Conservation (phyloP, 2,113 vertebrate species). For the Scomber japonicus region DNA sequence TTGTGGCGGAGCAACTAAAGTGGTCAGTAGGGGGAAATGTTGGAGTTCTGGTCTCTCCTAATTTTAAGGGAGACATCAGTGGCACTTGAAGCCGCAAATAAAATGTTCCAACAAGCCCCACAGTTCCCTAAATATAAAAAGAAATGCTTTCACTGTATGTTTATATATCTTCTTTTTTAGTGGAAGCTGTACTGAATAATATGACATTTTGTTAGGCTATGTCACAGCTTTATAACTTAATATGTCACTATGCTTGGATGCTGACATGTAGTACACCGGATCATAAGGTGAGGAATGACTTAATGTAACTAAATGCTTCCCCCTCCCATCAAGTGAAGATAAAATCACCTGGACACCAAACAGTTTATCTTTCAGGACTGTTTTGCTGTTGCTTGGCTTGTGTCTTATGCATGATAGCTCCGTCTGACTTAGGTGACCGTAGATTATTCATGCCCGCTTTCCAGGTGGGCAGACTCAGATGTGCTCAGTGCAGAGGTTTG, state of each 20-base stretch:
- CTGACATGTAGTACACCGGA: background rate
- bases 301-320: background rate
- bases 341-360: slow-evolving; percentile 13
- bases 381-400: slow-evolving; percentile 19
- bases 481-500: slow-evolving; percentile 60
- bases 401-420: slow-evolving; percentile 56
- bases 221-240: background rate
- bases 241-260: background rate
- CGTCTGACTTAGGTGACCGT: slow-evolving; percentile 61
- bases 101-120: background rate
- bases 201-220: background rate
- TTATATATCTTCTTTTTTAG: too few species aligned
- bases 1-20: slow-evolving; percentile 1
- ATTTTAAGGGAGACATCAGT: background rate
- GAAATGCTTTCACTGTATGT: background rate
- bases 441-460: slow-evolving; percentile 72
- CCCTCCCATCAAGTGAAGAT: background rate
- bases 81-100: background rate
- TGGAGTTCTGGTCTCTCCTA: background rate
- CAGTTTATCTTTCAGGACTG: slow-evolving; percentile 29
- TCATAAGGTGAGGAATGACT: background rate
- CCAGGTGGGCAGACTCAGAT: slow-evolving; percentile 69
- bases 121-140: background rate
- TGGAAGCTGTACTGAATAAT: too few species aligned
- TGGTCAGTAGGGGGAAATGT: slow-evolving; percentile 10